Conservation (phyloP, 1,140 invertebrate genomes). For the Zelostemma sp. region DNA sequence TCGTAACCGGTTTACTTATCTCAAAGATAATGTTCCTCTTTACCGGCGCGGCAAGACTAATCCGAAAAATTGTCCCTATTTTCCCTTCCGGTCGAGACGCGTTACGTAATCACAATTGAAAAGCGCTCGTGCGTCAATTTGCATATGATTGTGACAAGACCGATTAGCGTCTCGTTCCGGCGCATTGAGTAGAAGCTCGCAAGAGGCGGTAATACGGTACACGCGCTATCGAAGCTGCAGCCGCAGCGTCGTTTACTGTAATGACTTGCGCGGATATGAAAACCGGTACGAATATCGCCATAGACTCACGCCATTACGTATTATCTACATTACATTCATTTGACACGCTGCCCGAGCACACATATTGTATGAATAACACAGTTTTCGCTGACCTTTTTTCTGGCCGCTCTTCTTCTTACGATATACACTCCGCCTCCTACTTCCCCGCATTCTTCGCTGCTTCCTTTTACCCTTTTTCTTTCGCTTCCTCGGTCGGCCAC, state of each 20-base stretch:
- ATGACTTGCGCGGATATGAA: conserved; percentile 45
- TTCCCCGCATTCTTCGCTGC: conserved; percentile 9
- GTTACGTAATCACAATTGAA: conserved; percentile 36
- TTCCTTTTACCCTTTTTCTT: conserved; percentile 13
- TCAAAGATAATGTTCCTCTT: not conserved
- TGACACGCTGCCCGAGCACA: conserved; percentile 53
- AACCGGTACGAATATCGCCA: conserved; percentile 43
- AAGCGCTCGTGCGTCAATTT: conserved; percentile 21
- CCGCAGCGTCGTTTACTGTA: conserved; percentile 46
- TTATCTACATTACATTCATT: conserved; percentile 57
- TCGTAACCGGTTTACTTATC: conserved; percentile 6
- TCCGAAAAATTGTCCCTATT: conserved; percentile 9
- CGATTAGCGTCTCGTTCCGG: conserved; percentile 35
- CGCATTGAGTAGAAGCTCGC: conserved; percentile 1
- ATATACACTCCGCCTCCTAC: conserved; percentile 23
- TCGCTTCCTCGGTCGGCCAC: not conserved
- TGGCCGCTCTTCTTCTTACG: conserved; percentile 13
- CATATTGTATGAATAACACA: conserved; percentile 40
- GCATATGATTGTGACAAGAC: conserved; percentile 18
- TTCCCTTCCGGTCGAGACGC: conserved; percentile 10
- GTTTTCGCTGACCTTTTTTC: conserved; percentile 18
- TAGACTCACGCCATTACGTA: conserved; percentile 55
- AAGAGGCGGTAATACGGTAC: conserved; percentile 6
- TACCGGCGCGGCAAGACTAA: not conserved
- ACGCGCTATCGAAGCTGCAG: conserved; percentile 41